Evolutionary conservation across 2,113 vertebrate genomes (phyloP), one percentile per base, ranked within the genome.

Genomic region (Elaphurus davidianus): DNA sequence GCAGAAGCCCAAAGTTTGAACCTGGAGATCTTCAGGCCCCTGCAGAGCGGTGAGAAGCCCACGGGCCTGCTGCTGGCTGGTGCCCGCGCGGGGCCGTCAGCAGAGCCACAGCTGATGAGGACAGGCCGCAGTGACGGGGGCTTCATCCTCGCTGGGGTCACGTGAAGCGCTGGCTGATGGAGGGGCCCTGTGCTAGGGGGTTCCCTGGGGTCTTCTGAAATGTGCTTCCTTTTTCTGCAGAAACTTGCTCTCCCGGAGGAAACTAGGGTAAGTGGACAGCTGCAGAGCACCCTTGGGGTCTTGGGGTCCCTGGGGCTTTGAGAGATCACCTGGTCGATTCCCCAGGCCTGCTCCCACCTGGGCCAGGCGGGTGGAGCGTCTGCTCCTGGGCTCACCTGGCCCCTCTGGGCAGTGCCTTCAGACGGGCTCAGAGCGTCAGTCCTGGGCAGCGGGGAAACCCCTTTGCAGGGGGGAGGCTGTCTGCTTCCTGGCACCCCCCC

Each of bases 21-120:
- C 55, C 52, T 13, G 33, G 0, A 74, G 7, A 30, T 85, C 50
- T 1, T 71, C 12, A 23, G 27, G 10, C 84, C n/a, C 74, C 12
- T 3, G 19, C 92, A 87, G 25, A 47, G 0, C 0, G 87, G 96
- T 94, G 85, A 36, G 57, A 14, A 28, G 40, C 28, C 10, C 11
- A 6, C 4, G 5, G 2, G 14, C 15, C 36, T 2, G 17, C 5
- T 13, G 5, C 10, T 25, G 19, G 60, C 36, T 5, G 1, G 27
- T 27, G 33, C 19, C n/a, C n/a, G 1, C 0, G 4, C 1, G 10
- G 33, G 1, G 14, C 19, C 0, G 1, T 7, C 7, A 0, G 40
- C 54, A 17, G 30, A 28, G 30, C 1, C 6, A 50, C 3, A 13
- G 4, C 27, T 27, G 43, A 19, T 0, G 13, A 25, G 64, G 19